Conservation (phyloP, 2,888 invertebrate species). For the Biston stratarius region DNA sequence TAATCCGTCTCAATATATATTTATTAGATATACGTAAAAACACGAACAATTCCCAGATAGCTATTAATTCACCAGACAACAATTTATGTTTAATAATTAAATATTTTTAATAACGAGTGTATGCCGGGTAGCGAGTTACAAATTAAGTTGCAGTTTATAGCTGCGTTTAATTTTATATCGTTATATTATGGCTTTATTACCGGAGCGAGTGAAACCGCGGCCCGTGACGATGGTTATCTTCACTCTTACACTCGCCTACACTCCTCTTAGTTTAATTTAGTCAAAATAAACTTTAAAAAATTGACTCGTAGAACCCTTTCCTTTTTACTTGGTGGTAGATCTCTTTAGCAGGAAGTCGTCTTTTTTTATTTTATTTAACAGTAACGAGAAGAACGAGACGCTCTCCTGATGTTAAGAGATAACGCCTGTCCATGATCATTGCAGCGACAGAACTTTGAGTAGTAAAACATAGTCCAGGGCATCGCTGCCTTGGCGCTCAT, state of each 20-base stretch:
- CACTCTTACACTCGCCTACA: conserved; percentile 10
- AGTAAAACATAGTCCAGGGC: too few species aligned
- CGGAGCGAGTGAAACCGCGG: conserved; percentile 22
- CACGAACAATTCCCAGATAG: conserved; percentile 7
- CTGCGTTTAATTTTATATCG: conserved; percentile 35
- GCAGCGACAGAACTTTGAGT: too few species aligned
- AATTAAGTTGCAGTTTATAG: conserved; percentile 34
- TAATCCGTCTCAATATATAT: not conserved
- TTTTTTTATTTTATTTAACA: too few species aligned
- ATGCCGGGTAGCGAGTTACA: conserved; percentile 31
- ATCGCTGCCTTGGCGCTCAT: too few species aligned
- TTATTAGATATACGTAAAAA: too few species aligned
- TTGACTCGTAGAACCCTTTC: too few species aligned
- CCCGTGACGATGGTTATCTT: conserved; percentile 32
- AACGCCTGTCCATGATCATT: too few species aligned
- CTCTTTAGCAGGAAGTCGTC: too few species aligned
- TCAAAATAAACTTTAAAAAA: not conserved
- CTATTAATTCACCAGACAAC: conserved; percentile 28
- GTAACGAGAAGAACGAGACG: too few species aligned
- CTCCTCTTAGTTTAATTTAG: conserved; percentile 7
- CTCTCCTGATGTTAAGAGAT: too few species aligned
- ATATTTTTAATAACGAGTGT: conserved; percentile 34
- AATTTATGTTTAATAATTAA: conserved; percentile 24
- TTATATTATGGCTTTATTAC: conserved; percentile 32
- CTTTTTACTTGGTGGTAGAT: too few species aligned